Conservation (phyloP, 2,888 invertebrate genomes). For the Agrilus mali region DNA sequence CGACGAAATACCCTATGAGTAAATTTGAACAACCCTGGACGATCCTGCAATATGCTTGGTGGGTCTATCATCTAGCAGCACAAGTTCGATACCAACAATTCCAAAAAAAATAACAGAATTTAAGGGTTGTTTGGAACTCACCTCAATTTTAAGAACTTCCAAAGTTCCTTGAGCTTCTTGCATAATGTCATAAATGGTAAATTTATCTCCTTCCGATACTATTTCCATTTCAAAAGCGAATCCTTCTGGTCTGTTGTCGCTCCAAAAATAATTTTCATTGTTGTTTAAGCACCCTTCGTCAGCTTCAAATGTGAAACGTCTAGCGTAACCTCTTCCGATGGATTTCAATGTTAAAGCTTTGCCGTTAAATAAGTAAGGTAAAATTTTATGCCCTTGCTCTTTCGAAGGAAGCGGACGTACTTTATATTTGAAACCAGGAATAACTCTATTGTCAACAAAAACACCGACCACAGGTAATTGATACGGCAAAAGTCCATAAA, state of each 20-base stretch:
- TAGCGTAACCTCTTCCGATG: slow-evolving; percentile 62
- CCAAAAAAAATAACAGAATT: slow-evolving; percentile 3
- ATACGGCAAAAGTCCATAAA: slow-evolving; percentile 45
- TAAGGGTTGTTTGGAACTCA: slow-evolving; percentile 24
- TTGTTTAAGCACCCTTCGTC: slow-evolving; percentile 46
- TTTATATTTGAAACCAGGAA: slow-evolving; percentile 64
- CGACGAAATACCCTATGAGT: too few species aligned
- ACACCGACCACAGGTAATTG: slow-evolving; percentile 61
- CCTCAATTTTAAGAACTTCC: slow-evolving; percentile 54
- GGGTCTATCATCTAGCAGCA: slow-evolving; percentile 5
- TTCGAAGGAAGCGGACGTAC: slow-evolving; percentile 50
- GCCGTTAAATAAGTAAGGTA: slow-evolving; percentile 48
- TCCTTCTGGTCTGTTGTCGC: slow-evolving; percentile 60
- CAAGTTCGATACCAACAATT: slow-evolving; percentile 2
- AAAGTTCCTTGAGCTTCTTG: slow-evolving; percentile 53
- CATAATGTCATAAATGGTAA: slow-evolving; percentile 56
- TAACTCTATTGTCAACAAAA: slow-evolving; percentile 56
- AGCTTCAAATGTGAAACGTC: slow-evolving; percentile 60
- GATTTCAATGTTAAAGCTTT: slow-evolving; percentile 51
- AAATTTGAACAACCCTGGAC: too few species aligned
- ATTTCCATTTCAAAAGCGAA: slow-evolving; percentile 60
- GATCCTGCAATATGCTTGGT: neutral
- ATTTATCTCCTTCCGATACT: slow-evolving; percentile 54
- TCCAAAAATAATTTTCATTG: slow-evolving; percentile 66
- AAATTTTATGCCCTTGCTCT: slow-evolving; percentile 17